These are phyloP conservation scores for Plecotus auritus DNA, from an alignment of 2,113 vertebrate genomes.

Conservation along the genomic window DNA sequence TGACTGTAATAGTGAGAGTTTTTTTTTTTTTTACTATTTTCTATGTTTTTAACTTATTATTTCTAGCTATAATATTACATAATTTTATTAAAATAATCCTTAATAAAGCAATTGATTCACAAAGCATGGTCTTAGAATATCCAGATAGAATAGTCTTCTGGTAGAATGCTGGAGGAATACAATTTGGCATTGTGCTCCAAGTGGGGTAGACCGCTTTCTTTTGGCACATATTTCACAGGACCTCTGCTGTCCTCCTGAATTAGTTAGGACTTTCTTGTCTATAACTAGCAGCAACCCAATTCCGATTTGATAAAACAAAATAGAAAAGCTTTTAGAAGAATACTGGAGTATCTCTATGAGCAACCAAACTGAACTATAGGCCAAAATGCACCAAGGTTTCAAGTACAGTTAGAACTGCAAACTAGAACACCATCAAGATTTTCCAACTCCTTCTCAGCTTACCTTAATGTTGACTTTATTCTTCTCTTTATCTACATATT, in stretches of 20 bases:
- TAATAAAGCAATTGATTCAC: not conserved
- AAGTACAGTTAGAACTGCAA: not conserved
- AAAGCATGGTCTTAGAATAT: not conserved
- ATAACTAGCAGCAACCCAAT: not conserved
- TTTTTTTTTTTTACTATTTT: not conserved
- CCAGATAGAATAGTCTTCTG: not conserved
- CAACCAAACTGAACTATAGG: not conserved
- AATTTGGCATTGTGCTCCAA: not conserved
- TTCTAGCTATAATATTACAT: not conserved
- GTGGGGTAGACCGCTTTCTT: not conserved
- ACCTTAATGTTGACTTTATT: not conserved
- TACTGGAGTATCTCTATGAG: not conserved
- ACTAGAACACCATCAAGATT: not conserved
- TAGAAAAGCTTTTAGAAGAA: not conserved
- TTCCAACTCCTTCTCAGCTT: not conserved
- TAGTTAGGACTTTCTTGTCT: not conserved
- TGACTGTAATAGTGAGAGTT: not conserved
- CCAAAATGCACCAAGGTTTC: not conserved
- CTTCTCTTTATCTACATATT: not conserved
- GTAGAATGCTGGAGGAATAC: not conserved
- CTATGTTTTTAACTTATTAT: not conserved
- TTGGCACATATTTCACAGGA: not conserved
- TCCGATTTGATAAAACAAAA: not conserved
- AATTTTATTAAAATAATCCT: not conserved
- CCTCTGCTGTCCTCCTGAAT: not conserved